Base-by-base conservation (phyloP, 2,888 invertebrate species). In the Halictus quadricinctus region DNA sequence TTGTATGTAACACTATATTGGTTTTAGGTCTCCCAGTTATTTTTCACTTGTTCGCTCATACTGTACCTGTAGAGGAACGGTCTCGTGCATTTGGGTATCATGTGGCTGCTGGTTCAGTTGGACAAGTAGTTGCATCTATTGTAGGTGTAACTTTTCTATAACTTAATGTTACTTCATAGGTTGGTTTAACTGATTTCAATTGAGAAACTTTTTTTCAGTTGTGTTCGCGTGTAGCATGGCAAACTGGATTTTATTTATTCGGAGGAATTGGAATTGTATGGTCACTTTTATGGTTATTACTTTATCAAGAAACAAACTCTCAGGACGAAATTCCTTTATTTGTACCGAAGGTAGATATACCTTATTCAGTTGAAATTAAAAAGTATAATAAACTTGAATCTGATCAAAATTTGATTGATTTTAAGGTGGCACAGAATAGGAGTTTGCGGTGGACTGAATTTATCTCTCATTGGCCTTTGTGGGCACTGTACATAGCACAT, bases 401-500 rank as follows among this genome's bases (percentile, higher is more conserved):
- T 50, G 58, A 82, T 84, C 54, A 36, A 87, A 81, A 75, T 60
- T 81, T 41, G 43, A 79, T 80, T 60, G 29, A 76, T 60, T 54
- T 50, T 76, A 73, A 96, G 96, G 95, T 95, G 58, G 94, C 95
- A 21, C 93, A 93, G 87, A 96, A 95, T 89, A 95, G 95, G 84
- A 96, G 95, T 91, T 95, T 96, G 73, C 94, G 95, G 60, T 97
- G 97, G 96, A 95, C 95, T 21, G 96, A 96, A 92, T 97, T 97
- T 90, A 94, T 97, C 72, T 94, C 95, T 66, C 96, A 96, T 91
- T 96, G 96, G 96, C 96, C 97, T 0, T 94, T 97, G 48, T 97
- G 97, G 97, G 96, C 97, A 8, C 95, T 97, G 88, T 97, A 97
- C 91, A 95, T 96, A 81, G 97, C 97, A 54, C 97, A 97, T 94